These are phyloP conservation scores for Phymatocera aterrima DNA, from an alignment of 2,888 invertebrate genomes.

Conservation along the genomic window DNA sequence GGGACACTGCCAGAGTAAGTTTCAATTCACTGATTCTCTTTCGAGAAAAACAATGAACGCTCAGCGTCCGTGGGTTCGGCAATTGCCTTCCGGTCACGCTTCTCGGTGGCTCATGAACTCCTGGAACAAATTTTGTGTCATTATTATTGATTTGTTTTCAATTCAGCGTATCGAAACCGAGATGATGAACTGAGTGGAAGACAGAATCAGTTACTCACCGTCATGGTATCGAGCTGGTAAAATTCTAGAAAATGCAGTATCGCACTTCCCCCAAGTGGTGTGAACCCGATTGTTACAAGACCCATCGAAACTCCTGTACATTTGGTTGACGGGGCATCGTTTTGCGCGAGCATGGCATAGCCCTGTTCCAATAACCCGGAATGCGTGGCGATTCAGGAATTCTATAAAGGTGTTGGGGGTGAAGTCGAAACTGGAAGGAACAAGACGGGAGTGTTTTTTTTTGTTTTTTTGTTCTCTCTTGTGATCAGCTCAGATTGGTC, in stretches of 20 bases:
- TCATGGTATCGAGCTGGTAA: conserved; percentile 71
- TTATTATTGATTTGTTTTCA: not conserved
- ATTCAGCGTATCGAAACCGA: not conserved
- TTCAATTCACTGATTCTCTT: conserved; percentile 65
- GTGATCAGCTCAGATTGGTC: too few relatives aligned
- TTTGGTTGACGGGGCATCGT: conserved; percentile 49
- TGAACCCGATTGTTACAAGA: conserved; percentile 69
- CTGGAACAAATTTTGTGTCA: too few relatives aligned
- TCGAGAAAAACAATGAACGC: conserved; percentile 68
- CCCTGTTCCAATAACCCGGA: conserved; percentile 63
- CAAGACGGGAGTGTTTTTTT: too few relatives aligned
- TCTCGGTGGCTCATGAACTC: conserved; percentile 66
- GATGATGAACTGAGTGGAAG: not conserved
- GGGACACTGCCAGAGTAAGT: conserved; percentile 75
- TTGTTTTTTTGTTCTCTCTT: too few relatives aligned
- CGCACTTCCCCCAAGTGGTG: conserved; percentile 67
- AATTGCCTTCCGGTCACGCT: conserved; percentile 67
- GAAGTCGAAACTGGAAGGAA: conserved; percentile 54
- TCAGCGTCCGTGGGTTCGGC: conserved; percentile 69
- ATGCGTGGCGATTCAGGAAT: conserved; percentile 70
- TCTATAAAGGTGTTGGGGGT: conserved; percentile 71
- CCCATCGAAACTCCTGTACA: conserved; percentile 68
- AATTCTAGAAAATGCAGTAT: conserved; percentile 66
- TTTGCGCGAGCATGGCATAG: conserved; percentile 50
- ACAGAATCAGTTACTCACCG: conserved; percentile 60